Evolutionary conservation across 2,113 vertebrate genomes (phyloP).

Genomic region (Xiphophorus couchianus): DNA sequence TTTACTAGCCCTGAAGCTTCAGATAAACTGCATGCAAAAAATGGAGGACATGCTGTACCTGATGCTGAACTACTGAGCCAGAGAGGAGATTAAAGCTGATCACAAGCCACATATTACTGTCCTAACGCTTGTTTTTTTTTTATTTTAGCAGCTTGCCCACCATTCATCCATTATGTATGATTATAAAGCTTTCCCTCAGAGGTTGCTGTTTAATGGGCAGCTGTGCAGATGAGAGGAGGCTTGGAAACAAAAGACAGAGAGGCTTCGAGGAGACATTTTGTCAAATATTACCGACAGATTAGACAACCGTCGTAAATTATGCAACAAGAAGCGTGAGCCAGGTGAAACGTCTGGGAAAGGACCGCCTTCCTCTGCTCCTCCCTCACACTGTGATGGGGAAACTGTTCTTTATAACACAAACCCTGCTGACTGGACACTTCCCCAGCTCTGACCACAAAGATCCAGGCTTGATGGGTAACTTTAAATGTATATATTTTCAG

Average conservation of each 20-base stretch:
- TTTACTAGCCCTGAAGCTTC: not conserved
- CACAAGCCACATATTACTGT: conserved; percentile 50
- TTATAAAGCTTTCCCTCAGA: conserved; percentile 75
- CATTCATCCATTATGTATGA: conserved; percentile 79
- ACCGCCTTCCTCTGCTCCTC: not conserved
- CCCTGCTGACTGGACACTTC: conserved; percentile 67
- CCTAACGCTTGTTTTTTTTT: conserved; percentile 63
- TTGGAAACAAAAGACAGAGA: conserved; percentile 40
- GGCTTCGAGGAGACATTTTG: conserved; percentile 1
- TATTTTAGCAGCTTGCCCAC: conserved; percentile 58
- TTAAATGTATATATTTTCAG: not conserved
- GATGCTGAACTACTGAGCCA: conserved; percentile 17
- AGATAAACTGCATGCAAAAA: not conserved
- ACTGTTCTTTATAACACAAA: conserved; percentile 8
- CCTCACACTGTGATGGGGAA: conserved; percentile 20
- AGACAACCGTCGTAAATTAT: not conserved
- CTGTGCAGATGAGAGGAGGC: conserved; percentile 34
- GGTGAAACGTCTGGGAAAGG: not conserved
- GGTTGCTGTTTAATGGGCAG: conserved; percentile 72
- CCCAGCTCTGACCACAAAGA: conserved; percentile 23
- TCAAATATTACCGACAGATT: conserved; percentile 5
- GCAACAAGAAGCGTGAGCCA: not conserved
- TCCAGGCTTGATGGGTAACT: not conserved
- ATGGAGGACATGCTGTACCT: not conserved
- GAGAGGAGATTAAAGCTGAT: conserved; percentile 52